Percentiles rank a stretch among this genome's conserved stretches.
Conservation (phyloP, 2,113 vertebrate species). For the Elgaria multicarinata region DNA sequence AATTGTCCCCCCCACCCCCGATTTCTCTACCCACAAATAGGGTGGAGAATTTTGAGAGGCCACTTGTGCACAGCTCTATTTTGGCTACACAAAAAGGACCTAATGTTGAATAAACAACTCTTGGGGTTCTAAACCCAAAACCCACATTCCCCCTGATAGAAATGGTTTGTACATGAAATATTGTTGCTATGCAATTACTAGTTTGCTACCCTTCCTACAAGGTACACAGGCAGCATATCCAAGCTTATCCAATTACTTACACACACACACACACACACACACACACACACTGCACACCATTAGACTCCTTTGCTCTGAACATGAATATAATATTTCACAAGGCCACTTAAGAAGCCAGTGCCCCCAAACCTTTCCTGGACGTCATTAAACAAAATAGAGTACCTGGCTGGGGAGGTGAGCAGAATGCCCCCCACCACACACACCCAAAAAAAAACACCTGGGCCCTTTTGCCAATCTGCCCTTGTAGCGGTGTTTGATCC, state of each 20-base stretch:
- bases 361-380: background rate
- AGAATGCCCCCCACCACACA: too few species aligned
- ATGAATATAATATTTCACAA: background rate
- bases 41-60: too few species aligned
- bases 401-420: background rate
- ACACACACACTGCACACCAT: background rate
- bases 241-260: background rate
- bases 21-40: too few species aligned
- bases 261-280: background rate
- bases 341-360: too few species aligned
- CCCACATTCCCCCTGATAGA: background rate
- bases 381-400: background rate
- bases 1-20: too few species aligned
- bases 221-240: background rate
- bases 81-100: too few species aligned
- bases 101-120: too few species aligned
- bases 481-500: background rate
- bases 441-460: too few species aligned
- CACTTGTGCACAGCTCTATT: too few species aligned
- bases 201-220: background rate
- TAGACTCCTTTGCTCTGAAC: background rate
- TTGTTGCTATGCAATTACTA: too few species aligned
- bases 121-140: background rate
- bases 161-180: background rate
- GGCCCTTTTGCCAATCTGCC: background rate